Evolutionary conservation across 1,140 invertebrate species (phyloP), one percentile per base, ranked within the genome.

Genomic region (Luehdorfia chinensis): DNA sequence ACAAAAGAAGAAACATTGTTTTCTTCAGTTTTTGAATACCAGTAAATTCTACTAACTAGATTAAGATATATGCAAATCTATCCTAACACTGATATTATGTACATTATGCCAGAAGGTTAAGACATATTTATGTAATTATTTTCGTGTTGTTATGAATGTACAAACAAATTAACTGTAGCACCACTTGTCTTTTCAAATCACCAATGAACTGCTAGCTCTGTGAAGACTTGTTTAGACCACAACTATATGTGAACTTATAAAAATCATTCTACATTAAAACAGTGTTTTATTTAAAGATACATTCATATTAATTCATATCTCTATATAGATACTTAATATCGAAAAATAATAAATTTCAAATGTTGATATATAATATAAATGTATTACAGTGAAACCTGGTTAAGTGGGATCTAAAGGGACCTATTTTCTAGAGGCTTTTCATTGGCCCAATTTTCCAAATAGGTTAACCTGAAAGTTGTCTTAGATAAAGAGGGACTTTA

Each of bases 121-220:
- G 37, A 30, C n/a, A 43, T 43, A 18, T 18, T 9, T 13, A 28
- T 43, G 39, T 43, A 28, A 43, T 43, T 43, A 30, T 43, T 43
- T 43, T 43, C 27, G 39, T 43, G 39, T 43, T 16, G 14, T 43
- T 30, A 27, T 16, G 25, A 43, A 43, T 30, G 39, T 43, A 43
- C 39, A 43, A 43, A 43, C 25, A 43, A 43, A 43, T 43, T 43
- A 43, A 43, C 39, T 30, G 27, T 30, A 43, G 39, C 39, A 43
- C 39, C 39, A 43, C n/a, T 30, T 16, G 39, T 43, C 39, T 43
- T 27, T 30, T 41, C 9, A 43, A 43, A 43, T 43, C 27, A 43
- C 39, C 25, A 30, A 43, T 43, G 25, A 30, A 43, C 25, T 16
- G 39, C 25, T 43, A 28, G 39, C 39, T 43, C 25, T 39, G 21